Conservation (phyloP, 2,888 invertebrate species). For the Mayetiola destructor region DNA sequence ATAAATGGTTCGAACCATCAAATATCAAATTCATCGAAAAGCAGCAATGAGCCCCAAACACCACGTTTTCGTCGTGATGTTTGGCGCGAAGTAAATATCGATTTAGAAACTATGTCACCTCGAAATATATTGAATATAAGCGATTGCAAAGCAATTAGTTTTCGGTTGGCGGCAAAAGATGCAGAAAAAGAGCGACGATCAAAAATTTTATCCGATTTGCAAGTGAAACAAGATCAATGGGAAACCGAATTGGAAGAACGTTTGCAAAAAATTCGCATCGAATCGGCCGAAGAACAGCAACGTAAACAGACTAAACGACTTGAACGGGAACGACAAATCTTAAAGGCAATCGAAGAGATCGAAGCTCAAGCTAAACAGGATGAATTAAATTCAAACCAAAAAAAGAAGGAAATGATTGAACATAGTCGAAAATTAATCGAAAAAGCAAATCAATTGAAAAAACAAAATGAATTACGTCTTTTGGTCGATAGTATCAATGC, state of each 20-base stretch:
- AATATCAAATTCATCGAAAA: not conserved
- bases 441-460: not conserved
- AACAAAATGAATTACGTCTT: not conserved
- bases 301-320: not conserved
- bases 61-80: not conserved
- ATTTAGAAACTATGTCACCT: not conserved
- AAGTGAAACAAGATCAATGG: conserved; percentile 31
- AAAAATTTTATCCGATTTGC: conserved; percentile 24
- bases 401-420: conserved; percentile 4
- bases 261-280: not conserved
- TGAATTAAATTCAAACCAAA: not conserved
- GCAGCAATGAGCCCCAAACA: not conserved
- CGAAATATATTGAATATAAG: not conserved
- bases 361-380: not conserved
- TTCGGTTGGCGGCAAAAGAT: conserved; percentile 17
- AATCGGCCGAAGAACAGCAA: not conserved
- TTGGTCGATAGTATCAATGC: not conserved
- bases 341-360: not conserved
- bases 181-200: conserved; percentile 18
- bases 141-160: conserved; percentile 14
- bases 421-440: conserved; percentile 3
- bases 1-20: not conserved
- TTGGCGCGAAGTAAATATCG: not conserved
- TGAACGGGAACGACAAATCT: not conserved
- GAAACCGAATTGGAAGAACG: conserved; percentile 22